These are phyloP conservation scores for Pelodytes ibericus DNA, from an alignment of 2,797 vertebrate species.

Conservation along the genomic window DNA sequence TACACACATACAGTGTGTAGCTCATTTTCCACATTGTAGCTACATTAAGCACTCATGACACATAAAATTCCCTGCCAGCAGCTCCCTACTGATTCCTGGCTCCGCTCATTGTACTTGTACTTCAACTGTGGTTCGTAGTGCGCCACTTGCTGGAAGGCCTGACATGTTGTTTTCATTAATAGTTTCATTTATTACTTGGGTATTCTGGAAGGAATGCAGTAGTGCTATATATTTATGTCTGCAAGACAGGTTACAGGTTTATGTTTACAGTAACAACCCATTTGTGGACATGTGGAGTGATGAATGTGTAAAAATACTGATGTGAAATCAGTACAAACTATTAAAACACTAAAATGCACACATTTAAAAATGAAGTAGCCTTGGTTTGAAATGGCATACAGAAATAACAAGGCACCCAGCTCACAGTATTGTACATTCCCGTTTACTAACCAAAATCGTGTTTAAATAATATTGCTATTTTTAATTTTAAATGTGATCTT, in stretches of 20 bases:
- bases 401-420: too few species aligned
- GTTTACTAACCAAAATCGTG: too few species aligned
- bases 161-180: slow-evolving; percentile 12
- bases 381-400: too few species aligned
- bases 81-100: slow-evolving; percentile 38
- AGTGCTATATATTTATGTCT: slow-evolving; percentile 44
- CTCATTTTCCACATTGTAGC: slow-evolving; percentile 36
- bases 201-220: slow-evolving; percentile 38
- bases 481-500: too few species aligned
- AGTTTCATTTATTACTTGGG: background rate
- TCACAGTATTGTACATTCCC: too few species aligned
- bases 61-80: slow-evolving; percentile 8
- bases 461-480: too few species aligned
- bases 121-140: background rate
- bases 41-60: slow-evolving; percentile 31
- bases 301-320: background rate
- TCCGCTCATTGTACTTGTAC: slow-evolving; percentile 5
- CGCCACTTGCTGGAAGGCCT: slow-evolving; percentile 49
- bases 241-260: slow-evolving; percentile 36
- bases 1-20: background rate
- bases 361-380: too few species aligned
- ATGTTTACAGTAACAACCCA: background rate
- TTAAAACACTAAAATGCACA: background rate
- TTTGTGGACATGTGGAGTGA: background rate
- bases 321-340: background rate